A percentile compares a stretch with the other conserved stretches of the same genome.
Conservation (phyloP, 2,113 vertebrate species). For the Phrynocephalus versicolor region DNA sequence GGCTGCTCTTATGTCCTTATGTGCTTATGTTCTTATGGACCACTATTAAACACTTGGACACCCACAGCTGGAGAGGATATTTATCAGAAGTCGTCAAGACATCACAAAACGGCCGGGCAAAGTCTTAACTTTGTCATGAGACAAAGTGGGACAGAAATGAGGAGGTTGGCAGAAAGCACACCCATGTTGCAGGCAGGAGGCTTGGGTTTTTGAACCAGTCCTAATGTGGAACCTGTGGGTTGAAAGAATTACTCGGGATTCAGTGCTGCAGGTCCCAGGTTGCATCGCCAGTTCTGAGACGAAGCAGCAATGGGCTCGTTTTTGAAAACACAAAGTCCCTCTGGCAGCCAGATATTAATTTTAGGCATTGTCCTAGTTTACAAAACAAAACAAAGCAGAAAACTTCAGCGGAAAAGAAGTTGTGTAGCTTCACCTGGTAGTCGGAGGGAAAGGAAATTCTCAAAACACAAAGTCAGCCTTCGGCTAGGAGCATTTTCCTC, state of each 20-base stretch:
- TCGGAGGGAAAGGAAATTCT: background rate
- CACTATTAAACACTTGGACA: too few species aligned
- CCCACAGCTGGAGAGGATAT: too few species aligned
- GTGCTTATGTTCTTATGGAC: too few species aligned
- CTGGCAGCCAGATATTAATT: background rate
- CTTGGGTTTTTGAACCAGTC: background rate
- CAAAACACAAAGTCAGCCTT: background rate
- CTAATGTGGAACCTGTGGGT: background rate
- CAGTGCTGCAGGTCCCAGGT: background rate
- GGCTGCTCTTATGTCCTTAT: too few species aligned
- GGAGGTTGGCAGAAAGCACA: too few species aligned
- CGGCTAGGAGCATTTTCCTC: background rate
- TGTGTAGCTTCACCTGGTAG: background rate
- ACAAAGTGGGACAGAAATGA: too few species aligned
- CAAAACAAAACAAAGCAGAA: too few species aligned
- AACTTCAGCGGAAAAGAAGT: background rate
- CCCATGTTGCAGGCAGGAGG: background rate
- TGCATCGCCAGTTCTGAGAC: background rate
- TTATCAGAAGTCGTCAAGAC: too few species aligned
- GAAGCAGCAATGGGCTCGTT: background rate
- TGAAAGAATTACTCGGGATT: background rate
- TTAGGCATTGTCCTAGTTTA: too few species aligned
- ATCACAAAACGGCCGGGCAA: too few species aligned
- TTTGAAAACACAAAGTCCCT: background rate
- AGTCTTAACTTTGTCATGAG: too few species aligned